Percentiles rank a stretch among this genome's conserved stretches.
phyloP scores from a whole-genome alignment of 2,888 invertebrate genomes.

The Nymphalis c-album region DNA sequence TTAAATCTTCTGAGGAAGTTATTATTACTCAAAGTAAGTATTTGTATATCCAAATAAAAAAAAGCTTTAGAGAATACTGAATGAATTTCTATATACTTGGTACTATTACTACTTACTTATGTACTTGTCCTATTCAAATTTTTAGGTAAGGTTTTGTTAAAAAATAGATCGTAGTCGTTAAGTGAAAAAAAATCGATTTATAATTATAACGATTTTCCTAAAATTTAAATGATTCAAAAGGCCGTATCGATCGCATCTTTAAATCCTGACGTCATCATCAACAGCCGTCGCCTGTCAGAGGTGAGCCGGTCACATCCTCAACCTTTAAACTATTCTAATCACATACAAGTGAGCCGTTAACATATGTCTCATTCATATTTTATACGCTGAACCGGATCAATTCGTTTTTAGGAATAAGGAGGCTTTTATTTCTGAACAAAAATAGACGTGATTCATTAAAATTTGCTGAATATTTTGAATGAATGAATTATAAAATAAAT shows the following conservation, averaged over 20 bases:
- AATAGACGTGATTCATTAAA: constrained; percentile 58
- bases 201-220: background rate
- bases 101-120: too few relatives aligned
- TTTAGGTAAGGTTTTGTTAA: too few relatives aligned
- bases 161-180: too few relatives aligned
- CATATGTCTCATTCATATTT: constrained; percentile 42
- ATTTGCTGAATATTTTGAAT: constrained; percentile 2
- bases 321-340: constrained; percentile 69
- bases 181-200: background rate
- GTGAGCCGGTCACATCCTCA: constrained; percentile 64
- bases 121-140: too few relatives aligned
- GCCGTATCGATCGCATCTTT: constrained; percentile 4
- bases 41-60: too few relatives aligned
- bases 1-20: too few relatives aligned
- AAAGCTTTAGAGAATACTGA: too few relatives aligned
- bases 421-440: constrained; percentile 44
- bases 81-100: too few relatives aligned
- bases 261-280: constrained; percentile 61
- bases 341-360: constrained; percentile 48
- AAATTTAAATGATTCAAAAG: constrained; percentile 13
- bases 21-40: too few relatives aligned
- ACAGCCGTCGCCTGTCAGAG: constrained; percentile 51
- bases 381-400: constrained; percentile 47
- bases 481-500: background rate
- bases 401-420: constrained; percentile 39